Evolutionary conservation across 1,140 invertebrate genomes (phyloP).

Genomic region (Teleogryllus occipitalis): DNA sequence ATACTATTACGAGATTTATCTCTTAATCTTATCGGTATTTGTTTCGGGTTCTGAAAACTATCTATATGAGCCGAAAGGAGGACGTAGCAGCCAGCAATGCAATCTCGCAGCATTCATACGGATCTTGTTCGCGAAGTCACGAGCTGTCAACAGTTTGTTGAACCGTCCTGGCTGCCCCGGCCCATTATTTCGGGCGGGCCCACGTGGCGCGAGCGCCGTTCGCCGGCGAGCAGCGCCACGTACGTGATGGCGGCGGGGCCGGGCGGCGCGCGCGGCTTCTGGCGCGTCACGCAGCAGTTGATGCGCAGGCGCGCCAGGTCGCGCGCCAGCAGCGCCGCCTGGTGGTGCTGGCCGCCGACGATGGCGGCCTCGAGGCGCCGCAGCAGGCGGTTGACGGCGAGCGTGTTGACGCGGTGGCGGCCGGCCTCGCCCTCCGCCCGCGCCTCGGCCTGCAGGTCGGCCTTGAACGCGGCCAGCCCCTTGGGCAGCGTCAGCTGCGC

Average conservation of each 20-base stretch:
- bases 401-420: constrained; percentile 41
- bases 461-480: constrained; percentile 34
- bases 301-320: constrained; percentile 60
- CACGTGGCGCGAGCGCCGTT: too few species aligned
- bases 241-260: constrained; percentile 22
- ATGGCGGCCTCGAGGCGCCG: constrained; percentile 58
- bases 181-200: too few species aligned
- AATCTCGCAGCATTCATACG: too few species aligned
- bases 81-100: too few species aligned
- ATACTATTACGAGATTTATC: too few species aligned
- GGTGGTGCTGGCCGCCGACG: constrained; percentile 52
- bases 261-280: constrained; percentile 32
- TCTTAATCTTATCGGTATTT: too few species aligned
- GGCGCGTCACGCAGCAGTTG: constrained; percentile 52
- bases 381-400: constrained; percentile 53
- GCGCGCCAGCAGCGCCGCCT: constrained; percentile 56
- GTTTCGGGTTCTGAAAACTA: too few species aligned
- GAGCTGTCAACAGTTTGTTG: too few species aligned
- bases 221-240: not conserved
- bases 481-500: constrained; percentile 31
- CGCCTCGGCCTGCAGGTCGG: constrained; percentile 11
- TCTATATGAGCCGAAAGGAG: too few species aligned
- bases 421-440: constrained; percentile 12
- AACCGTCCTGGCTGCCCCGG: too few species aligned
- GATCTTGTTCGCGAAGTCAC: too few species aligned